Conservation (phyloP, 2,888 invertebrate genomes). For the Neoaliturus tenellus region DNA sequence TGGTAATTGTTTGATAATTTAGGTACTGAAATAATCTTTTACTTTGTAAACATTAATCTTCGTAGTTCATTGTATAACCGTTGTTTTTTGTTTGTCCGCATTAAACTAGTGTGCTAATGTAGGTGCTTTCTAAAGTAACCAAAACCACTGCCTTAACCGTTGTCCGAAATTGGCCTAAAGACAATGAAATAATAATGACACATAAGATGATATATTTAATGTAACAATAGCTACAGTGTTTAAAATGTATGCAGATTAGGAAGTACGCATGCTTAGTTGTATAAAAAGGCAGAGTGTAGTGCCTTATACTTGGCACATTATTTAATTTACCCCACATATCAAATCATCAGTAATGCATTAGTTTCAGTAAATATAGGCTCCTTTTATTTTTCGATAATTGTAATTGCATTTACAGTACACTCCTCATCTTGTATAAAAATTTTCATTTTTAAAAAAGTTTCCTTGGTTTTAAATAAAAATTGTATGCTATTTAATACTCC, state of each 20-base stretch:
- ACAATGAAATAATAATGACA: not conserved
- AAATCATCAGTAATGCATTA: not conserved
- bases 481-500: no score
- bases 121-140: slow-evolving; percentile 10
- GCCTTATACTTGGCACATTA: not conserved
- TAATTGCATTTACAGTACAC: not conserved
- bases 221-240: not conserved
- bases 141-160: not conserved
- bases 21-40: no score
- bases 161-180: slow-evolving; percentile 16
- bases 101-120: slow-evolving; percentile 34
- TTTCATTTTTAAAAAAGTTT: no score
- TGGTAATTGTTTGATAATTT: no score
- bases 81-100: not conserved
- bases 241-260: not conserved
- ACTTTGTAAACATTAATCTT: no score
- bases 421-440: no score
- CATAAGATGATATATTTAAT: not conserved
- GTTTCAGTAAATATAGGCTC: not conserved
- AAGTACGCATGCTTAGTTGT: not conserved
- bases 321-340: not conserved
- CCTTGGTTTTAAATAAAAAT: no score
- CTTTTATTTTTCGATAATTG: not conserved
- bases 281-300: not conserved
- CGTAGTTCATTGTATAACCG: not conserved